These are phyloP conservation scores for Lucinisca nassula DNA, from an alignment of 2,888 invertebrate genomes.

Conservation along the genomic window DNA sequence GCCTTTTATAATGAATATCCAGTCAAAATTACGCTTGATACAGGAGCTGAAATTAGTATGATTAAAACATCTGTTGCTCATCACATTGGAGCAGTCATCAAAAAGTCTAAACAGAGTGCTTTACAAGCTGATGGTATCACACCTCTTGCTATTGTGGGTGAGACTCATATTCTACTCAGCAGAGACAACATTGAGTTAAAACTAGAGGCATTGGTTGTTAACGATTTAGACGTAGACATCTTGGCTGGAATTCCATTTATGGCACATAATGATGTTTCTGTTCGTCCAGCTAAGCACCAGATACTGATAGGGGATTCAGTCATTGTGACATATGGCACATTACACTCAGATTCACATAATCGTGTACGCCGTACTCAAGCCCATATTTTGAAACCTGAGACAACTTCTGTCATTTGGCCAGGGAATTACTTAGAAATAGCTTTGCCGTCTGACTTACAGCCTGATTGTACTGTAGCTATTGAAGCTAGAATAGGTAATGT, in stretches of 20 bases:
- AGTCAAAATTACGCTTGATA: constrained; percentile 16
- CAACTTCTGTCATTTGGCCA: constrained; percentile 54
- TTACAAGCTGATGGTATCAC: constrained; percentile 30
- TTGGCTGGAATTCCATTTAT: constrained; percentile 64
- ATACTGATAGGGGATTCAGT: constrained; percentile 36
- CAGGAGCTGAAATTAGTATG: background rate
- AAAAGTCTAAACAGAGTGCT: constrained; percentile 27
- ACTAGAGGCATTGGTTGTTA: constrained; percentile 7
- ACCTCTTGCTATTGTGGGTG: constrained; percentile 12
- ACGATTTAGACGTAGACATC: constrained; percentile 47
- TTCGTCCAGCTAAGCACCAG: constrained; percentile 47
- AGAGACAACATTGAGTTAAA: background rate
- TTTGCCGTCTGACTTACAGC: constrained; percentile 19
- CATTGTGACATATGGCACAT: background rate
- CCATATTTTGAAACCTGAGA: background rate
- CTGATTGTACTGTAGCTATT: constrained; percentile 27
- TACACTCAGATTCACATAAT: background rate
- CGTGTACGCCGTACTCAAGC: constrained; percentile 39
- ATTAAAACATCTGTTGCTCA: constrained; percentile 23
- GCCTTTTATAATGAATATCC: background rate
- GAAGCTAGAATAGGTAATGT: constrained; percentile 23
- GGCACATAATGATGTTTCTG: constrained; percentile 54
- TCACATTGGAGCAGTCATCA: constrained; percentile 17
- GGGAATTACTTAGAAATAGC: constrained; percentile 54
- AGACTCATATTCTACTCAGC: background rate